Conservation (phyloP, 2,797 vertebrate genomes). For the Tiaroga cobitis region DNA sequence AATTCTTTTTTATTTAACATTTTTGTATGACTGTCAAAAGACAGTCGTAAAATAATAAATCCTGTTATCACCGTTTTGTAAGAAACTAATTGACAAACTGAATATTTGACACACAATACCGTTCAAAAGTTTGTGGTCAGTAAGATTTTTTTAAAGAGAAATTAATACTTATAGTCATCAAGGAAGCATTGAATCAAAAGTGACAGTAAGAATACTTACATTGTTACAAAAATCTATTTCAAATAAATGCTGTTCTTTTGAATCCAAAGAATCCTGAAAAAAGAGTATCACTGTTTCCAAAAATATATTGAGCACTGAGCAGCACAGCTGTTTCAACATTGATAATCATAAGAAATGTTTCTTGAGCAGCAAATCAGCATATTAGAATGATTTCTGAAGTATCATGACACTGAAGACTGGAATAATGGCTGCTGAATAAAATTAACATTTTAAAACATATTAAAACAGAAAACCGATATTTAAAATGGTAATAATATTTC, state of each 20-base stretch:
- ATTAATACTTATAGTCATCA: neutral
- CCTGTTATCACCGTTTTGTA: neutral
- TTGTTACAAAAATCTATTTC: neutral
- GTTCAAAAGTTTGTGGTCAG: neutral
- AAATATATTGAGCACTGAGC: neutral
- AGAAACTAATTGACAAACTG: neutral
- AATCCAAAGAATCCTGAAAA: neutral
- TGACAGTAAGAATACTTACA: neutral
- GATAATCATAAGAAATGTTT: neutral
- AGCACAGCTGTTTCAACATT: neutral
- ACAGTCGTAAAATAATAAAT: neutral
- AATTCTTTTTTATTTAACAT: neutral
- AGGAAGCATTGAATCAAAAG: neutral
- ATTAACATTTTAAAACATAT: too few species aligned
- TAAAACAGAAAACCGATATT: too few species aligned
- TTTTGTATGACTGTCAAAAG: neutral
- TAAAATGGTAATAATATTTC: neutral
- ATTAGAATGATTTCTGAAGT: neutral
- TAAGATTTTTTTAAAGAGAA: neutral
- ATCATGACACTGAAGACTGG: neutral
- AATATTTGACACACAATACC: neutral
- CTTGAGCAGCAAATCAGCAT: neutral
- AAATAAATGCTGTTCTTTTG: neutral
- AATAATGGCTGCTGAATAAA: neutral
- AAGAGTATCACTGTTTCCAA: neutral